phyloP scores from a whole-genome alignment of 2,797 vertebrate species.

The Galagoides demidoff region DNA sequence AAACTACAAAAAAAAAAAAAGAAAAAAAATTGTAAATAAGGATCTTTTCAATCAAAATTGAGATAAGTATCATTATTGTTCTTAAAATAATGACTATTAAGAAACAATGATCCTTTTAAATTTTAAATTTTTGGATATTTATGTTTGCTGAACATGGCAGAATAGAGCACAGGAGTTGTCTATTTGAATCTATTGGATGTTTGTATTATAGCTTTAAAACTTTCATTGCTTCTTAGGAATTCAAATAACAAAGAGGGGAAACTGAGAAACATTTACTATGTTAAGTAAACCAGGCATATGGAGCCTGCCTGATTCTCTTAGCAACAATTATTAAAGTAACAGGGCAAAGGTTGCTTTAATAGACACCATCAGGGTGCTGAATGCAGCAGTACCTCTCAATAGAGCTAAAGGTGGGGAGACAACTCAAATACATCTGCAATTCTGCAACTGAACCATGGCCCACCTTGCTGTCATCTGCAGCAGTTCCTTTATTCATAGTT shows the following conservation, averaged over 20 bases:
- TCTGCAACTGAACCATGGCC: background rate
- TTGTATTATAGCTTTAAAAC: background rate
- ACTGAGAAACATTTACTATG: background rate
- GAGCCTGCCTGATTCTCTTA: background rate
- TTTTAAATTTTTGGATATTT: slow-evolving; percentile 40
- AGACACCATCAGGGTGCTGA: background rate
- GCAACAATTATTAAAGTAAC: slow-evolving; percentile 33
- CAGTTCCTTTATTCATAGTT: background rate
- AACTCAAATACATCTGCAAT: background rate
- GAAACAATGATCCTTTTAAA: background rate
- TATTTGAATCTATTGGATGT: slow-evolving; percentile 12
- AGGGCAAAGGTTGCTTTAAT: slow-evolving; percentile 48
- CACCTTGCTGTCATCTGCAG: background rate
- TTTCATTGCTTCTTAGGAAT: slow-evolving; percentile 39
- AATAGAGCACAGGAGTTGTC: background rate
- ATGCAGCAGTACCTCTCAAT: background rate
- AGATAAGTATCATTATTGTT: slow-evolving; percentile 10
- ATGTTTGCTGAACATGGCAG: background rate
- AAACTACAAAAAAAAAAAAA: too few relatives aligned
- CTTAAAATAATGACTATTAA: slow-evolving; percentile 31
- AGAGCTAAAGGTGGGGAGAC: background rate
- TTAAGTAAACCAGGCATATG: background rate
- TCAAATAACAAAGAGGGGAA: slow-evolving; percentile 3
- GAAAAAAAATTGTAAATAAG: background rate
- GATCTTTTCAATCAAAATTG: background rate